These are phyloP conservation scores for Enteromius fasciolatus DNA, from an alignment of 2,797 vertebrate species.

Conservation along the genomic window DNA sequence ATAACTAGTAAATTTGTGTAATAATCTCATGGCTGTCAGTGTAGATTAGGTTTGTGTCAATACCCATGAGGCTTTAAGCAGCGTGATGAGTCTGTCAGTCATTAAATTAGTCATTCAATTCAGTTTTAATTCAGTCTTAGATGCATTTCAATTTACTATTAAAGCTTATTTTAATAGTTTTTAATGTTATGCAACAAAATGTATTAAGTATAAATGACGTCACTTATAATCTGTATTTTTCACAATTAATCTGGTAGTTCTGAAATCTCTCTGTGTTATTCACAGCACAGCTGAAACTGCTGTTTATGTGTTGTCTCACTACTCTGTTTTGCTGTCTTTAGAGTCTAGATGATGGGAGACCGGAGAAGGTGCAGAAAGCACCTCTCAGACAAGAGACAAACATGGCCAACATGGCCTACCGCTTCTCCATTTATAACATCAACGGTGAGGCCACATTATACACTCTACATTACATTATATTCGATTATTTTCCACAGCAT, in stretches of 20 bases:
- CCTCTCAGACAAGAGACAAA: slow-evolving; percentile 96
- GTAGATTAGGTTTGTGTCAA: background rate
- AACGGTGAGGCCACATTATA: slow-evolving; percentile 82
- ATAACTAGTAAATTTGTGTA: background rate
- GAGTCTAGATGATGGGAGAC: slow-evolving; percentile 94
- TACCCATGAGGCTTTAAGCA: background rate
- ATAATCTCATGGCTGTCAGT: background rate
- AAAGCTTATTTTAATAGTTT: background rate
- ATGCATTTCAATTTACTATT: slow-evolving; percentile 1
- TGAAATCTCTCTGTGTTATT: background rate
- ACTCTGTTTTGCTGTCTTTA: slow-evolving; percentile 58
- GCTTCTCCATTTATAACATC: slow-evolving; percentile 98
- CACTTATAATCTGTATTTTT: slow-evolving; percentile 9
- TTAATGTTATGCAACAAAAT: background rate
- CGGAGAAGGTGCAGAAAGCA: slow-evolving; percentile 88
- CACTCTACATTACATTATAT: background rate
- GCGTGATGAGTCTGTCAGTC: background rate
- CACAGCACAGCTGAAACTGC: background rate
- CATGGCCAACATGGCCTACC: slow-evolving; percentile 98
- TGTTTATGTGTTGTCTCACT: background rate
- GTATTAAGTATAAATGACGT: background rate
- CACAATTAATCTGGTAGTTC: background rate
- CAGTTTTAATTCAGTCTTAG: background rate
- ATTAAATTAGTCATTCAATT: slow-evolving; percentile 2
- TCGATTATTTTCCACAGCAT: background rate